Evolutionary conservation across 2,888 invertebrate species (phyloP), one percentile per base, ranked within the genome.

Genomic region (Teleogryllus oceanicus): DNA sequence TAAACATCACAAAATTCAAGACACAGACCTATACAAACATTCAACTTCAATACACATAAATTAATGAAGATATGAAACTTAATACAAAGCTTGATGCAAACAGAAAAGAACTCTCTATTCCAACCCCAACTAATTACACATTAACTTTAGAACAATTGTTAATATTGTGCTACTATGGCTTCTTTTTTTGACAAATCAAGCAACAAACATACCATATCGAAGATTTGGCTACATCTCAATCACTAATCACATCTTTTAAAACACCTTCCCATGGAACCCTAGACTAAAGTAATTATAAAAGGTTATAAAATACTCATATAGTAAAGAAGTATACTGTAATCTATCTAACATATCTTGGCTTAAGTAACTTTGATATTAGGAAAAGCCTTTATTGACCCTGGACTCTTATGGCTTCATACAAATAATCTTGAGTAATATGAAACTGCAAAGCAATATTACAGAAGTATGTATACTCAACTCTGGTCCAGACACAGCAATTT

Each of bases 231-330:
- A 62, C 13, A 62, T 62, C 8, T 37, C 16, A n/a, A 62, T 62
- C n/a, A 62, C 62, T 62, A 62, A 62, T 62, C 37, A 37, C 37
- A 62, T 62, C 62, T 18, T 62, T 62, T 62, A 62, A 18, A 62
- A 62, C 62, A 62, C n/a, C 62, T 62, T 62, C 62, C 62, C 62
- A 62, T 62, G 13, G 13, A 37, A 62, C 62, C 62, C 13, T n/a
- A 62, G 13, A 62, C 62, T 62, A 62, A 62, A 62, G 62, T 62
- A 62, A 62, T 62, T 62, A 62, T 62, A 62, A 62, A 62, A 62
- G 62, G 62, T 62, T 62, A 62, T n/a, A 62, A 62, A 62, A 62
- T 62, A 62, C 62, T 62, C 62, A 62, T 62, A 37, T 37, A 18
- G 62, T 13, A 62, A 62, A 62, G 62, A 62, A 62, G 62, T 62